Conservation (phyloP, 1,140 invertebrate species). For the Bombus ignitus region DNA sequence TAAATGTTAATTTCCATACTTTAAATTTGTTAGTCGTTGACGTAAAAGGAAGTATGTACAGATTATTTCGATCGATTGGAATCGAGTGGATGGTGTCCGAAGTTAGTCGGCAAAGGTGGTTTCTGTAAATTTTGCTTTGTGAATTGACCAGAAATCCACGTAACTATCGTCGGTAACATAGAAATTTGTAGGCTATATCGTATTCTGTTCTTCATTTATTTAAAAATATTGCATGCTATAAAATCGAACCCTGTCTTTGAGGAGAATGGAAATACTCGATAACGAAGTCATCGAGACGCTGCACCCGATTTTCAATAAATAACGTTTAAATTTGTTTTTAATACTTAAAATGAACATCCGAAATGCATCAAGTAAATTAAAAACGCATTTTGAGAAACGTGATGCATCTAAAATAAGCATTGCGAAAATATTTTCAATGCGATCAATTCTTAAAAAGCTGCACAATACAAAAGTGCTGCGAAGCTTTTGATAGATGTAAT, state of each 20-base stretch:
- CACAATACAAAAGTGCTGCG: neutral
- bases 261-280: neutral
- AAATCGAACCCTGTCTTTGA: neutral
- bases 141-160: conserved; percentile 27
- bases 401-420: neutral
- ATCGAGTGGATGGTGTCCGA: conserved; percentile 11
- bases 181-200: neutral
- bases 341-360: neutral
- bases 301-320: conserved; percentile 13
- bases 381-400: too few relatives aligned
- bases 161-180: neutral
- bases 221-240: neutral
- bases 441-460: neutral
- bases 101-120: conserved; percentile 36
- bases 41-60: neutral
- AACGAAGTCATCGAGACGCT: neutral
- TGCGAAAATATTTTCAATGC: neutral
- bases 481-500: conserved; percentile 3
- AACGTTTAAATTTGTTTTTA: conserved; percentile 18
- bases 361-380: neutral
- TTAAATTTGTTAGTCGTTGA: neutral
- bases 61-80: neutral
- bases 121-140: conserved; percentile 24
- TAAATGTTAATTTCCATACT: neutral
- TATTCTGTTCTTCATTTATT: neutral